Base-by-base conservation (phyloP, 2,797 vertebrate species). In the Brachyalestes nurse region DNA sequence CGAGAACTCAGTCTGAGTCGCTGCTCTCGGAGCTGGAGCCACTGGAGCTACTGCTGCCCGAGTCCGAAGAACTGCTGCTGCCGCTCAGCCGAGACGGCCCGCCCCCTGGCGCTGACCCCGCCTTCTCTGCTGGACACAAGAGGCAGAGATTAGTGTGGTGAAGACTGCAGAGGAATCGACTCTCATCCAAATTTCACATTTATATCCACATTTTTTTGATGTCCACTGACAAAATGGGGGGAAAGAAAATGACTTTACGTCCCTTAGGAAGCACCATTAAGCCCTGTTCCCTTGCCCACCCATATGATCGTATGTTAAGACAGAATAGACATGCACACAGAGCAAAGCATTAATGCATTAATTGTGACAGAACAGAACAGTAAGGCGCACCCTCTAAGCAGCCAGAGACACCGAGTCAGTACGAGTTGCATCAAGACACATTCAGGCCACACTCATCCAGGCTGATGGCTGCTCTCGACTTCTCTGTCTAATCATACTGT, bases 11-110 rank as follows among this genome's bases (percentile, higher is more conserved):
- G 90, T 99, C 97, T 0, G 98, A 98, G 90, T 99, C 98, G 0
- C 97, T 99, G 95, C 96, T 99, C 91, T 96, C 95, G 0, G 97
- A 98, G 91, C 97, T 99, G 88, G 96, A 97, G n/a, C 97, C 98
- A 0, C 97, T 99, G 85, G 97, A 97, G 87, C 96, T 97, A 94
- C 95, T 97, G 94, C 96, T 98, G 25, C 96, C 97, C 0, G 97
- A 97, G 86, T 95, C 96, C 0, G 97, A 99, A 78, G 97, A 98
- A 87, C 94, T 95, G 86, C 95, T 96, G 94, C 95, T 96, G 92
- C 96, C 98, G 91, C 97, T 99, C 90, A 99, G 95, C 60, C 97
- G 93, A 38, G 96, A 97, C 0, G 97, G 96, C 17, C 97, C 97
- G n/a, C 97, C 97, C 0, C 95, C 93, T 2, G 95, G 92, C 0